A percentile compares a stretch with the other conserved stretches of the same genome.
Conservation (phyloP, 35 echinoderm and acorn worm species). For the Amphiura filiformis region DNA sequence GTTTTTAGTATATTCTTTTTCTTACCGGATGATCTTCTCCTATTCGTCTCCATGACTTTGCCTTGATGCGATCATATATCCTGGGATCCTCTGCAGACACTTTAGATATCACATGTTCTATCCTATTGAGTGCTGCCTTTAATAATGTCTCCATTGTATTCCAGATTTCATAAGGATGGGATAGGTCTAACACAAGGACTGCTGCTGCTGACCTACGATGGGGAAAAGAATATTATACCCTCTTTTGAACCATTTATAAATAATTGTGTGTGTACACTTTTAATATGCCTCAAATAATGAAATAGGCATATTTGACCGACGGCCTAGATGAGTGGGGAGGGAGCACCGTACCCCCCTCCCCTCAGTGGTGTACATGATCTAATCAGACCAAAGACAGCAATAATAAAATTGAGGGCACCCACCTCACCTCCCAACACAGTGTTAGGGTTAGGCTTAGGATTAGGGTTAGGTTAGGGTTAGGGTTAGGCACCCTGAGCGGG, state of each 20-base stretch:
- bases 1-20: too few relatives aligned
- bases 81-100: conserved; percentile 42
- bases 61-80: conserved; percentile 67
- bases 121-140: conserved; percentile 46
- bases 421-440: too few relatives aligned
- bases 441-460: too few relatives aligned
- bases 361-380: too few relatives aligned
- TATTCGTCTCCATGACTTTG: conserved; percentile 56
- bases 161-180: conserved; percentile 88
- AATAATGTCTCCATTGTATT: conserved; percentile 76
- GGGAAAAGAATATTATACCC: not conserved
- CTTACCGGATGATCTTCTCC: conserved; percentile 82
- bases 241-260: too few relatives aligned
- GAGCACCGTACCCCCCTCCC: too few relatives aligned
- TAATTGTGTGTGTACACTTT: not conserved
- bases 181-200: conserved; percentile 81
- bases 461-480: too few relatives aligned
- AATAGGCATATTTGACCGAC: too few relatives aligned
- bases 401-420: too few relatives aligned
- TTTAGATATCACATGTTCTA: conserved; percentile 66
- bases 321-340: too few relatives aligned
- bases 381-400: too few relatives aligned
- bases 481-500: too few relatives aligned
- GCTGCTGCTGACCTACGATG: conserved; percentile 59
- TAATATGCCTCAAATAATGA: not conserved